Evolutionary conservation across 2,797 vertebrate species (phyloP).

Genomic region (Rhynchotus rufescens): DNA sequence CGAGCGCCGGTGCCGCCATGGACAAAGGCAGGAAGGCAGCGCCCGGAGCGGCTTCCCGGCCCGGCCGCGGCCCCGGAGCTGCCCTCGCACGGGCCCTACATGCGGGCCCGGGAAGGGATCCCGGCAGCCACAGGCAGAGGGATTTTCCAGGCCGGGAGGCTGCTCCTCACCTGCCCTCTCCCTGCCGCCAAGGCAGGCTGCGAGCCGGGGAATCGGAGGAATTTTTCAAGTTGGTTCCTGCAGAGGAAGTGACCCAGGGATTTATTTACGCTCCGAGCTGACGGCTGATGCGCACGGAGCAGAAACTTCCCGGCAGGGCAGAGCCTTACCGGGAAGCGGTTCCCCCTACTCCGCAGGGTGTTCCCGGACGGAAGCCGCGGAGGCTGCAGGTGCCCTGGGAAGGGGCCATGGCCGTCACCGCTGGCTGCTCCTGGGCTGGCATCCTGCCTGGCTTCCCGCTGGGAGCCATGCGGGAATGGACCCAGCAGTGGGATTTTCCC

Average conservation of each 20-base stretch:
- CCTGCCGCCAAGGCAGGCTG: neutral
- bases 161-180: constrained; percentile 14
- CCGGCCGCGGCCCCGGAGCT: fast-evolving
- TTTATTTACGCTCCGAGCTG: constrained; percentile 31
- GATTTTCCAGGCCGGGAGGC: constrained; percentile 34
- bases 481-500: neutral
- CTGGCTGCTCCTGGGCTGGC: fast-evolving
- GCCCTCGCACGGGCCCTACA: neutral
- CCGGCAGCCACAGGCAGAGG: neutral
- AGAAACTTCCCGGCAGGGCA: constrained; percentile 27
- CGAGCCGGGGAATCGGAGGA: neutral
- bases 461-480: neutral
- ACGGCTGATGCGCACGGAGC: constrained; percentile 1
- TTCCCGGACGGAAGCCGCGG: constrained; percentile 8
- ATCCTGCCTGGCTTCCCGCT: fast-evolving
- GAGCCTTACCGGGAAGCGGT: neutral
- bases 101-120: neutral
- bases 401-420: neutral
- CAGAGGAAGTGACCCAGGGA: constrained; percentile 52
- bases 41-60: neutral
- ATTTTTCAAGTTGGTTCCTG: constrained; percentile 58
- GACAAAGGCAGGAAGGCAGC: neutral
- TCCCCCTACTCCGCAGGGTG: neutral
- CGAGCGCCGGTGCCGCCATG: neutral
- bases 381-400: constrained; percentile 22